Evolutionary conservation across 2,888 invertebrate genomes (phyloP), one percentile per base, ranked within the genome.

Genomic region (Standfussiana lucernea): DNA sequence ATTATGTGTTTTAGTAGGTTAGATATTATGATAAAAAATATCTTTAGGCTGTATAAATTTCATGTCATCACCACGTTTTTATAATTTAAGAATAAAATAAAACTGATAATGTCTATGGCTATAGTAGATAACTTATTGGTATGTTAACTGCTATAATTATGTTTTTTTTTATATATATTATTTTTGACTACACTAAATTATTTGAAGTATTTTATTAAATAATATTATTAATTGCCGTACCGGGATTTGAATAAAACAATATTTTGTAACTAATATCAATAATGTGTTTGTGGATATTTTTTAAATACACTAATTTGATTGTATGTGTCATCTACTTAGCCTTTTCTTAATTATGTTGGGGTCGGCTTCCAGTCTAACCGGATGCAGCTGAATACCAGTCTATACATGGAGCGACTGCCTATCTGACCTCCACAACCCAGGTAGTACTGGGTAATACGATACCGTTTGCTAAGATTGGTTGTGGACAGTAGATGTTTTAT

Each of bases 11-110:
- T 86, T 64, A 47, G 64, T 80, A 74, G 66, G 37, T 32, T 76
- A 77, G 66, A 15, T 64, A 66, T 71, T 62, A 77, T 40, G 28
- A 67, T 62, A 77, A 82, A 75, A 62, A 53, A 4, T 71, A 56
- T 64, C 4, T 47, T 70, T 86, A 83, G 76, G 61, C 77, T 87
- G 79, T 86, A 83, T 77, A 83, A 83, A 83, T 73, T 35, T 79
- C 61, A 80, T 67, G 77, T 82, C 83, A 70, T 78, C 79, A 79
- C 28, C 79, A 69, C n/a, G 32, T 74, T 75, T 73, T 73, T 68
- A 56, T 72, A 65, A 45, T 66, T 11, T 76, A 67, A 82, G 68
- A 80, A 42, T 73, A 64, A 75, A 74, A 66, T 73, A 56, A 69
- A 80, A 67, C 37, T 40, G 80, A 72, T 69, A 68, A 73, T 72